Base-by-base conservation (phyloP, 1,140 invertebrate genomes). In the Nebria ingens region DNA sequence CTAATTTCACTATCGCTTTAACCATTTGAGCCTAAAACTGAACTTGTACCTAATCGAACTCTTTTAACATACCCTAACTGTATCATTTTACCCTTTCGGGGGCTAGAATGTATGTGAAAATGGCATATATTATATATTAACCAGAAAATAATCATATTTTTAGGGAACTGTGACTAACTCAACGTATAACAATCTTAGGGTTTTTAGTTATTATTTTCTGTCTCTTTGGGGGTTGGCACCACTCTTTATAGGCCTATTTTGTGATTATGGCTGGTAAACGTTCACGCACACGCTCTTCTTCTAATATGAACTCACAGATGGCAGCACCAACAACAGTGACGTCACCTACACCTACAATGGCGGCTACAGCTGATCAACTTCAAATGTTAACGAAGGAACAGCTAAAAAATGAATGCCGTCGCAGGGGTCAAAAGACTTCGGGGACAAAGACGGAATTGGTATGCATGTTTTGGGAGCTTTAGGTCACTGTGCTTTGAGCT, bases 401-500 rank as follows among this genome's bases (percentile, higher is more conserved):
- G 64, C 70, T 81, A 54, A 77, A 79, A 59, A 65, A 69, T 40
- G 79, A 80, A 68, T 80, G 79, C 70, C 71, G 78, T 58, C 77
- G 77, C 70, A 67, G 78, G 57, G 79, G 79, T 29, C 77, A 79
- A 62, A 78, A 77, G 63, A 74, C 76, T 9, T 74, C 75, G 51
- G 79, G 79, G 59, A 80, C 76, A 72, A 81, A 80, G 71, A 74
- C 72, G 57, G 79, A 82, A 71, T 71, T 82, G 79, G 79, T 80
- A 80, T 13, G 17, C 42, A 50, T 53, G 20, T 6, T 51, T 59
- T 19, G 21, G n/a, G 19, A 54, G 38, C 22, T 57, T 59, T 42
- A 52, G 22, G 51, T n/a, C 42, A 49, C 49, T 52, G 56, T 59
- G 21, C 21, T 56, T 56, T 49, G 58, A 23, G 25, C 51, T 21